Base-by-base conservation (phyloP, 2,888 invertebrate genomes). In the Agrotis ipsilon region DNA sequence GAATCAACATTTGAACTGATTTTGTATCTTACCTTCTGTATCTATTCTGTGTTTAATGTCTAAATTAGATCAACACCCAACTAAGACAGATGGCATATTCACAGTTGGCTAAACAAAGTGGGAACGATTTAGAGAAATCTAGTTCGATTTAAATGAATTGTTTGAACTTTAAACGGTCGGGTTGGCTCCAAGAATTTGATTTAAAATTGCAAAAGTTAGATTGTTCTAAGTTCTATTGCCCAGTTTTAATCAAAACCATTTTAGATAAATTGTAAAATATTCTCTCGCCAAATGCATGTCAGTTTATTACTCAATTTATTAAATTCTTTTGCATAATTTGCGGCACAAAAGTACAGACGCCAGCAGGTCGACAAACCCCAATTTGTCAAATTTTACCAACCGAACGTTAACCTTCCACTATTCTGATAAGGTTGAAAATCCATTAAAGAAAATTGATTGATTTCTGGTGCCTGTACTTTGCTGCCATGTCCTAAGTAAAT, bases 61-160 rank as follows among this genome's bases (percentile, higher is more conserved):
- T 68, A 46, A 58, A 78, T 73, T 65, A 62, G 46, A 58, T 55
- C 19, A 64, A 52, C n/a, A 61, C 21, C 51, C 9, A 80, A 78
- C 58, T 24, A 18, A 74, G 63, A 59, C 62, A 59, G 65, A 69
- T 65, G 65, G 58, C 54, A 45, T 48, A 62, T 75, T 80, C 80
- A 69, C 78, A 66, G 51, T 75, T 70, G 48, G 24, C 55, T 57
- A 46, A 48, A 55, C 66, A 70, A 78, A 78, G 18, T 64, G 70
- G n/a, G 48, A 70, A 57, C 60, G 43, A 78, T 75, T 80, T 78
- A 55, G 18, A 43, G 46, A 59, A 78, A 80, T 75, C 69, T 62
- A 65, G 49, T 59, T 69, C 60, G 39, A 80, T 75, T 80, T 62
- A 68, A 68, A 80, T 68, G 11, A 80, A 68, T 45, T 68, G 58